Percentiles rank a stretch among this genome's conserved stretches.
These are phyloP conservation scores for Hybognathus amarus DNA, from an alignment of 2,797 vertebrate genomes.

Conservation along the genomic window DNA sequence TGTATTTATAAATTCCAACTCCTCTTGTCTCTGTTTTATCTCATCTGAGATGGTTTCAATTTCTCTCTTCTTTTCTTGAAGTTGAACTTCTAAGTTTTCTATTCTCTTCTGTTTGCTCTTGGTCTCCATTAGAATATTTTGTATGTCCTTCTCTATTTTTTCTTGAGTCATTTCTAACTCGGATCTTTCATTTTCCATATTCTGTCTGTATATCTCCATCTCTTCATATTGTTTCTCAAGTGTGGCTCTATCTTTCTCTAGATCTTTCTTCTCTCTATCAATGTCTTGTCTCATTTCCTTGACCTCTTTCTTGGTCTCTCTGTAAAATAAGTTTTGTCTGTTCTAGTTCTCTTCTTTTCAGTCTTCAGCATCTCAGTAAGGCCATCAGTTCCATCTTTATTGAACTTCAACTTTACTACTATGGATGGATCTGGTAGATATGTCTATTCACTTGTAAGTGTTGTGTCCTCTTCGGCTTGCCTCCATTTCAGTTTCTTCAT, in stretches of 20 bases:
- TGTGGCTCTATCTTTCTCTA: neutral
- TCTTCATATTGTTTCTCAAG: constrained; percentile 36
- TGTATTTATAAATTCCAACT: constrained; percentile 30
- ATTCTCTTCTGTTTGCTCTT: constrained; percentile 25
- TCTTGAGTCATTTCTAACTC: constrained; percentile 40
- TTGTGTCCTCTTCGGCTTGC: neutral
- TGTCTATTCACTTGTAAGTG: neutral
- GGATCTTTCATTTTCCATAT: constrained; percentile 41
- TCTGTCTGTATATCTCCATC: constrained; percentile 37
- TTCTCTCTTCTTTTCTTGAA: constrained; percentile 30
- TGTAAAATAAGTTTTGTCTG: neutral
- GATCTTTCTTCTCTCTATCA: constrained; percentile 29
- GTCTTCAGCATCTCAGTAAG: neutral
- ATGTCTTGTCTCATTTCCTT: constrained; percentile 15
- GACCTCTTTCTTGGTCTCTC: constrained; percentile 4
- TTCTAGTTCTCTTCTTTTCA: constrained; percentile 11
- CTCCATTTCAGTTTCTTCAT: neutral
- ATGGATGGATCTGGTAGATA: neutral
- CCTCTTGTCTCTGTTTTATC: constrained; percentile 19
- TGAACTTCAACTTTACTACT: neutral
- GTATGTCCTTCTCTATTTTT: constrained; percentile 5
- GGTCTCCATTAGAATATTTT: neutral
- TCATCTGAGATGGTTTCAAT: constrained; percentile 21
- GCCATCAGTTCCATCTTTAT: constrained; percentile 18
- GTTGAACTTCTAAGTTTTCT: constrained; percentile 25